Conservation (phyloP, 2,888 invertebrate genomes). For the Ceramica pisi region DNA sequence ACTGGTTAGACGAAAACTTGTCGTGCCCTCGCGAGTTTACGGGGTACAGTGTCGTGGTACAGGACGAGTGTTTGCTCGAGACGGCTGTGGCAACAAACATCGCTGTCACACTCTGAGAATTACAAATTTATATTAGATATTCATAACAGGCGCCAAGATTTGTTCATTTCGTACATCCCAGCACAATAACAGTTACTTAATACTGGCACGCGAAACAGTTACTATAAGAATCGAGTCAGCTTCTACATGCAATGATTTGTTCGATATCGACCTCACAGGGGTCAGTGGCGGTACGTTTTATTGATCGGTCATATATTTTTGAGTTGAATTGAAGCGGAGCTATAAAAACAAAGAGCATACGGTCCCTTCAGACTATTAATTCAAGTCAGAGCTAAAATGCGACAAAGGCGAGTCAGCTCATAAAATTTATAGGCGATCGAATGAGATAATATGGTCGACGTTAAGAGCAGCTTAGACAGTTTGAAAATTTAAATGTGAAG, state of each 20-base stretch:
- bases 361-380: conserved; percentile 85
- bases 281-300: conserved; percentile 57
- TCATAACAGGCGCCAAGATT: conserved; percentile 87
- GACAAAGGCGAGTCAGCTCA: conserved; percentile 89
- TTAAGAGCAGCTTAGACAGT: conserved; percentile 91
- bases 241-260: conserved; percentile 43
- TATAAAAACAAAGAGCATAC: conserved; percentile 80
- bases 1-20: conserved; percentile 60
- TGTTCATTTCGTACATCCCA: conserved; percentile 85
- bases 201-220: conserved; percentile 75
- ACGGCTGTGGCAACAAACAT: conserved; percentile 88
- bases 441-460: conserved; percentile 91
- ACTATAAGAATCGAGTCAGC: conserved; percentile 63
- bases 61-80: conserved; percentile 83
- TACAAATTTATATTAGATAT: conserved; percentile 90
- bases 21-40: conserved; percentile 55
- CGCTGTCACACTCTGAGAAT: conserved; percentile 88
- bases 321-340: conserved; percentile 66
- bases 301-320: conserved; percentile 64
- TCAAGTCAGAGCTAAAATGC: conserved; percentile 85
- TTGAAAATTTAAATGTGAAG: conserved; percentile 91
- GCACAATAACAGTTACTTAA: conserved; percentile 78
- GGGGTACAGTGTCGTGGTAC: conserved; percentile 78
- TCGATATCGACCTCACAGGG: conserved; percentile 25
- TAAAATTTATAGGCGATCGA: conserved; percentile 91